Conservation (phyloP, 2,888 invertebrate species). For the Caenorhabditis afra region DNA sequence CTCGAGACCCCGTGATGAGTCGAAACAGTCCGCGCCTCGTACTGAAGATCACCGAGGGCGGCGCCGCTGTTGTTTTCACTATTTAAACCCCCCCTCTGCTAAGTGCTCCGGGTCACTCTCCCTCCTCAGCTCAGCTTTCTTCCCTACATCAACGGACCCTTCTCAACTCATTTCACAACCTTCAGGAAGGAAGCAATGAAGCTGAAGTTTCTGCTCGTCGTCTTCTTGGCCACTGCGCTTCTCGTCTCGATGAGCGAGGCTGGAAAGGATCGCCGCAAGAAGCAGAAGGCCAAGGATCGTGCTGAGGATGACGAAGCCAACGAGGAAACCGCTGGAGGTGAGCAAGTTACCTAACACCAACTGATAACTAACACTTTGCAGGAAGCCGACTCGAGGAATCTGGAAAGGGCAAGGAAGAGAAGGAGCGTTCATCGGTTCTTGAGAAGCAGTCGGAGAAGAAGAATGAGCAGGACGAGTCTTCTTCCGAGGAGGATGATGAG, state of each 20-base stretch:
- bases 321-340: conserved; percentile 38
- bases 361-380: background rate
- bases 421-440: conserved; percentile 35
- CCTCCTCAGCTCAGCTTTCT: background rate
- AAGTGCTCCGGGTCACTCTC: background rate
- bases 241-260: conserved; percentile 29
- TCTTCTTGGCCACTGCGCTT: conserved; percentile 30
- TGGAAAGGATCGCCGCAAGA: conserved; percentile 48
- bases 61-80: conserved; percentile 27
- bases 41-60: conserved; percentile 4
- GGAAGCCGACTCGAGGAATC: conserved; percentile 37
- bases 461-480: conserved; percentile 11
- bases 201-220: conserved; percentile 30
- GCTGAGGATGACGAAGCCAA: conserved; percentile 31
- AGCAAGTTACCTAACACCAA: no score
- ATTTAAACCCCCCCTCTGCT: conserved; percentile 5
- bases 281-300: conserved; percentile 41
- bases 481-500: conserved; percentile 48
- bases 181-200: conserved; percentile 35
- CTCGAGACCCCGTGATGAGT: conserved; percentile 19
- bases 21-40: conserved; percentile 48
- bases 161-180: background rate
- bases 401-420: conserved; percentile 40
- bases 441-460: conserved; percentile 48
- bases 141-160: background rate